These are phyloP conservation scores for Planococcus citri DNA, from an alignment of 1,140 invertebrate species.

Conservation along the genomic window DNA sequence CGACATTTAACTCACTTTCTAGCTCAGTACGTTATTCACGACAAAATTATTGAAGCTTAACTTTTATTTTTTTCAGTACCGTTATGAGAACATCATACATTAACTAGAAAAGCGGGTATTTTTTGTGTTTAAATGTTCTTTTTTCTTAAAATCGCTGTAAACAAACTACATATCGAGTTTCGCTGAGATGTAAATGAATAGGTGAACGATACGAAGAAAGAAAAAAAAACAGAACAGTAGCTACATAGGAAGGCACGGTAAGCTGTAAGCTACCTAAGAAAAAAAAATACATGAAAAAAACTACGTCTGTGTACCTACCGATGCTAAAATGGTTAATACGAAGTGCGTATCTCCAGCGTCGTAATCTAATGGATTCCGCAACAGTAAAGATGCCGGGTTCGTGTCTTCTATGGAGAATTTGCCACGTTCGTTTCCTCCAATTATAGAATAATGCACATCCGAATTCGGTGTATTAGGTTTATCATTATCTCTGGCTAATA, in stretches of 20 bases:
- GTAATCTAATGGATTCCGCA: slow-evolving; percentile 61
- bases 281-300: no score
- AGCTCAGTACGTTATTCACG: background rate
- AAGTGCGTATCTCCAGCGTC: slow-evolving; percentile 65
- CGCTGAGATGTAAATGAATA: background rate
- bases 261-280: no score
- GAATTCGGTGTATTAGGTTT: slow-evolving; percentile 82
- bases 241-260: no score
- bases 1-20: slow-evolving; percentile 6
- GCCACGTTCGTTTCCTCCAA: slow-evolving; percentile 56
- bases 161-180: background rate
- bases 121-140: background rate
- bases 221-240: no score
- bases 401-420: slow-evolving; percentile 62
- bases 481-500: slow-evolving; percentile 63
- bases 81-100: background rate
- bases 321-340: slow-evolving; percentile 56
- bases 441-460: slow-evolving; percentile 69
- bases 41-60: slow-evolving; percentile 8
- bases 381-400: slow-evolving; percentile 56
- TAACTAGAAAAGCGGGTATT: background rate
- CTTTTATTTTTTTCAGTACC: slow-evolving; percentile 1
- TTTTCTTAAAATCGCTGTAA: no score
- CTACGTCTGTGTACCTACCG: slow-evolving; percentile 48
- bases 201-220: no score